Conservation (phyloP, 1,140 invertebrate genomes). For the Lucilia sericata region DNA sequence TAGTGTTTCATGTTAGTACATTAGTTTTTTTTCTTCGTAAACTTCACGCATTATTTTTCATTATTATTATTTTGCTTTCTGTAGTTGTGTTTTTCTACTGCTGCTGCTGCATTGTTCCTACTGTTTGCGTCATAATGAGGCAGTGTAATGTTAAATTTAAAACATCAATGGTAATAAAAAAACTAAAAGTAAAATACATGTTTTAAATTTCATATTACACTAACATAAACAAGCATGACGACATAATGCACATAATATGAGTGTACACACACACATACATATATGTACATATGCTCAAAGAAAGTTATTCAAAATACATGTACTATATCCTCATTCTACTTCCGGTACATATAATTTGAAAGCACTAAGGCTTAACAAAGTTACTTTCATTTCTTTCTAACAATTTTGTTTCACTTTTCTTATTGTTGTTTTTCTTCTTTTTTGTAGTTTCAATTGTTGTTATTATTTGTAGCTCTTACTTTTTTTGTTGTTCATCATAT, state of each 20-base stretch:
- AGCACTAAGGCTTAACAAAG: slow-evolving; percentile 1
- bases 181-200: background rate
- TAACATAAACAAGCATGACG: background rate
- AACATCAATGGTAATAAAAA: slow-evolving; percentile 1
- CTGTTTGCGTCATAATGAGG: background rate
- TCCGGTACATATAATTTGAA: slow-evolving; percentile 11
- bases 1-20: background rate
- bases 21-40: background rate
- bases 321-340: background rate
- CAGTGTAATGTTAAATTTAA: background rate
- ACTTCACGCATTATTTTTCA: slow-evolving; percentile 24
- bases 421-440: background rate
- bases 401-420: background rate
- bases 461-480: background rate
- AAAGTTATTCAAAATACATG: background rate
- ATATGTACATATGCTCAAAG: no score
- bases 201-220: slow-evolving; percentile 20
- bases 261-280: background rate
- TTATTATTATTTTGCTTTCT: background rate
- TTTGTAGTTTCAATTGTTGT: background rate
- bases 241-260: background rate
- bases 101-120: background rate
- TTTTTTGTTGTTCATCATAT: background rate
- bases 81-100: background rate
- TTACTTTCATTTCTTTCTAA: background rate